These are phyloP conservation scores for Zelleria hepariella DNA, from an alignment of 2,888 invertebrate species.

Conservation along the genomic window DNA sequence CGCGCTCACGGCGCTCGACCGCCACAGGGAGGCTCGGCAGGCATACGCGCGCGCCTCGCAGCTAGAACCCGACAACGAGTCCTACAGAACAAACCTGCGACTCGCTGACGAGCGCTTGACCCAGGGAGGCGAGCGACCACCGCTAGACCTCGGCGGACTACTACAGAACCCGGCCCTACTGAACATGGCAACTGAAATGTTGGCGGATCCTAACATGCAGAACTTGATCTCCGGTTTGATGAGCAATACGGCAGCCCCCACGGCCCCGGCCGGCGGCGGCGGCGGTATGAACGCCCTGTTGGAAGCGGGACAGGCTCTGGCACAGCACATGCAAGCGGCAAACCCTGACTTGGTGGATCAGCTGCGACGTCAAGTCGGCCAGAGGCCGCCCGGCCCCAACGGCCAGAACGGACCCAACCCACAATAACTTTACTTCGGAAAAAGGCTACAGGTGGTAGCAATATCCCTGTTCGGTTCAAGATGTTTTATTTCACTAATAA, in stretches of 20 bases:
- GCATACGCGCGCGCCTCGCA: slow-evolving; percentile 91
- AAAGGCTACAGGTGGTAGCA: not conserved
- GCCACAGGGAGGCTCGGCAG: slow-evolving; percentile 85
- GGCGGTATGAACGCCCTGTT: slow-evolving; percentile 54
- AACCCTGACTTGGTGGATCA: slow-evolving; percentile 89
- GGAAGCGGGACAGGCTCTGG: slow-evolving; percentile 83
- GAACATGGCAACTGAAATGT: slow-evolving; percentile 87
- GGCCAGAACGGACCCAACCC: not conserved
- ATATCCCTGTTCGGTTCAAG: not conserved
- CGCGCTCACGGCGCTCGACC: slow-evolving; percentile 87
- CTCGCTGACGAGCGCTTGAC: slow-evolving; percentile 80
- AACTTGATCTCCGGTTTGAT: slow-evolving; percentile 78
- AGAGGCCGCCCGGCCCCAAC: slow-evolving; percentile 18
- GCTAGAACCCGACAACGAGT: slow-evolving; percentile 93
- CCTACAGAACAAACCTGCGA: slow-evolving; percentile 88
- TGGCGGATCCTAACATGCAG: slow-evolving; percentile 87
- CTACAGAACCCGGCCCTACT: slow-evolving; percentile 87
- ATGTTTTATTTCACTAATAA: not conserved
- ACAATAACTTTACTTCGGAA: not conserved
- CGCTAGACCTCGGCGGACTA: slow-evolving; percentile 75
- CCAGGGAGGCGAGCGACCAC: slow-evolving; percentile 76
- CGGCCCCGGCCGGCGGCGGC: slow-evolving; percentile 14
- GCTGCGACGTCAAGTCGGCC: slow-evolving; percentile 73
- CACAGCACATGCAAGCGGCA: slow-evolving; percentile 83
- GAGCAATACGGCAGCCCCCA: slow-evolving; percentile 30